Evolutionary conservation across 2,113 vertebrate genomes (phyloP).

Genomic region (Sarotherodon lohbergeri): DNA sequence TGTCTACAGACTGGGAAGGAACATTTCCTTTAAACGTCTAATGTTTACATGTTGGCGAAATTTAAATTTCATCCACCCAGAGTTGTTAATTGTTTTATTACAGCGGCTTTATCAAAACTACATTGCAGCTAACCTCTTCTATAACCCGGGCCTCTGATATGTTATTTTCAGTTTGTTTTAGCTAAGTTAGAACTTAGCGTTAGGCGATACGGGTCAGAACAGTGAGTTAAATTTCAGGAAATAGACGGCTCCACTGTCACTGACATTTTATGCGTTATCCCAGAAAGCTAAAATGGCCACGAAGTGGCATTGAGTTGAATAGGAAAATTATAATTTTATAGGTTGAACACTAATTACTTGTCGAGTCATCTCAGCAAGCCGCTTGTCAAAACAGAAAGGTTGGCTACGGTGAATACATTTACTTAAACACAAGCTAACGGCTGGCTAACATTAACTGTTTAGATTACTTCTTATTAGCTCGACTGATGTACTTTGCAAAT

Average conservation of each 20-base stretch:
- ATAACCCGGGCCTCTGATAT: neutral
- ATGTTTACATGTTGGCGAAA: constrained; percentile 52
- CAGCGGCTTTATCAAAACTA: neutral
- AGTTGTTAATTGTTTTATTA: neutral
- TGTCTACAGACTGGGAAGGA: constrained; percentile 35
- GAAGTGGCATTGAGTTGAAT: neutral
- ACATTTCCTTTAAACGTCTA: constrained; percentile 34
- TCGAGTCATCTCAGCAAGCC: constrained; percentile 4
- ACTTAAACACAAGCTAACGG: constrained; percentile 34
- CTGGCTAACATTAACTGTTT: constrained; percentile 27
- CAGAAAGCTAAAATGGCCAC: neutral
- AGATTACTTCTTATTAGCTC: constrained; percentile 28
- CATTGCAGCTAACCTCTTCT: neutral
- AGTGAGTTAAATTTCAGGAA: constrained; percentile 55
- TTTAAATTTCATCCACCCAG: neutral
- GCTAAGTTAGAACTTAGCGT: constrained; percentile 33
- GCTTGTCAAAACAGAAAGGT: constrained; percentile 20
- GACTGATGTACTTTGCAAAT: constrained; percentile 3
- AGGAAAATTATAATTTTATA: neutral
- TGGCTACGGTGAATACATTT: neutral
- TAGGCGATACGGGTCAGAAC: constrained; percentile 25
- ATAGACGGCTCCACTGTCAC: constrained; percentile 59
- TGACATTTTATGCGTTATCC: constrained; percentile 16
- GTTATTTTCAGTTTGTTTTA: constrained; percentile 18
- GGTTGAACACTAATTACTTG: neutral